phyloP scores from a whole-genome alignment of 2,888 invertebrate genomes.

The Steinernema scapterisci region DNA sequence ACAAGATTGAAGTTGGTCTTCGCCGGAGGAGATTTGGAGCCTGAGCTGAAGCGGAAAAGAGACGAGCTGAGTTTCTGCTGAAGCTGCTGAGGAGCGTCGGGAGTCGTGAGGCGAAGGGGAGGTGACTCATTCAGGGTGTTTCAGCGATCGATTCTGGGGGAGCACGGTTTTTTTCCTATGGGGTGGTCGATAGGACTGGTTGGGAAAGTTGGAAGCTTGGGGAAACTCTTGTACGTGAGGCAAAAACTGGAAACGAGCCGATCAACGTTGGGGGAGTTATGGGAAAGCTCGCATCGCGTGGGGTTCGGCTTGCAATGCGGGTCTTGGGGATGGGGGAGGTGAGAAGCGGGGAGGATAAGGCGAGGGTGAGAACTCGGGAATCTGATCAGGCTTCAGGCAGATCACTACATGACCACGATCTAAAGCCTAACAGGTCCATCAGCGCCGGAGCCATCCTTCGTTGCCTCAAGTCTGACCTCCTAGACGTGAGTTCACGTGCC shows the following conservation, averaged over 20 bases:
- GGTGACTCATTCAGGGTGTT: conserved; percentile 15
- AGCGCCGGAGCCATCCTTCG: too few species aligned
- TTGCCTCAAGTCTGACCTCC: too few species aligned
- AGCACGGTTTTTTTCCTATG: background rate
- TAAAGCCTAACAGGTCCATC: too few species aligned
- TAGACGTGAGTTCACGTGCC: too few species aligned
- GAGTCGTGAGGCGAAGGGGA: background rate
- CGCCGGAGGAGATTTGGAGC: background rate
- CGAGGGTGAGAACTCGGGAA: too few species aligned
- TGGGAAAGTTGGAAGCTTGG: background rate
- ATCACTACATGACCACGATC: too few species aligned
- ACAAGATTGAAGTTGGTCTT: conserved; percentile 1
- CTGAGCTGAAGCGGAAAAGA: background rate
- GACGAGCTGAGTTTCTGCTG: background rate
- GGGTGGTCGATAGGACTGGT: background rate
- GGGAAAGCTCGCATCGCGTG: background rate
- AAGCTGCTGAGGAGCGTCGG: background rate
- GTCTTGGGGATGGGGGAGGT: background rate
- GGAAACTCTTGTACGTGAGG: too few species aligned
- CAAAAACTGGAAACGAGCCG: background rate
- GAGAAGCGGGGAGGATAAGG: background rate
- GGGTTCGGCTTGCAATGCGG: background rate
- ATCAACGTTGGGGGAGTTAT: background rate
- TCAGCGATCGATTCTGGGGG: background rate
- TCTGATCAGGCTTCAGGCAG: too few species aligned